Conservation (phyloP, 1,140 invertebrate species). For the Cheumatopsyche charites region DNA sequence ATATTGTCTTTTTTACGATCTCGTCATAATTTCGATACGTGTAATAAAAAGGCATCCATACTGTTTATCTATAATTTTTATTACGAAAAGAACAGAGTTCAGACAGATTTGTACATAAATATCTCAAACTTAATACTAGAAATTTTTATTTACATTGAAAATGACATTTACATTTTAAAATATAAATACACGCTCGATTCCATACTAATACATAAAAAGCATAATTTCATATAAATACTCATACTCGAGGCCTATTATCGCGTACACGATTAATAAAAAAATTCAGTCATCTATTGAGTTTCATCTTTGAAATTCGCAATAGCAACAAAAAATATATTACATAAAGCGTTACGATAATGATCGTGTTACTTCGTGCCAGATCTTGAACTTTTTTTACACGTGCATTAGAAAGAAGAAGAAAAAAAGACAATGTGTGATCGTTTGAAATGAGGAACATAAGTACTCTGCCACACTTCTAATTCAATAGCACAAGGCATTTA, state of each 20-base stretch:
- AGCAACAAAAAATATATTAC: background rate
- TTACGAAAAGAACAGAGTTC: conserved; percentile 24
- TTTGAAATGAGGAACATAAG: conserved; percentile 20
- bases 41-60: conserved; percentile 15
- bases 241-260: too few relatives aligned
- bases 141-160: conserved; percentile 21
- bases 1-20: conserved; percentile 23
- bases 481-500: conserved; percentile 23
- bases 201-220: conserved; percentile 5
- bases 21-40: conserved; percentile 20
- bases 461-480: conserved; percentile 12
- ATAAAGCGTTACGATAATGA: conserved; percentile 11
- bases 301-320: background rate
- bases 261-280: conserved; percentile 9
- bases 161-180: conserved; percentile 16
- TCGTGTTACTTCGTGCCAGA: conserved; percentile 15
- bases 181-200: background rate
- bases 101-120: conserved; percentile 25
- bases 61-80: conserved; percentile 24
- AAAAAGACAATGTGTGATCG: conserved; percentile 10
- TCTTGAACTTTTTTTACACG: background rate
- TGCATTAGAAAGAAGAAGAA: background rate
- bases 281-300: conserved; percentile 2
- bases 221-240: background rate
- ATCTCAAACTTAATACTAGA: conserved; percentile 12